Evolutionary conservation across 2,888 invertebrate genomes (phyloP).

Genomic region (Eupithecia inturbata): DNA sequence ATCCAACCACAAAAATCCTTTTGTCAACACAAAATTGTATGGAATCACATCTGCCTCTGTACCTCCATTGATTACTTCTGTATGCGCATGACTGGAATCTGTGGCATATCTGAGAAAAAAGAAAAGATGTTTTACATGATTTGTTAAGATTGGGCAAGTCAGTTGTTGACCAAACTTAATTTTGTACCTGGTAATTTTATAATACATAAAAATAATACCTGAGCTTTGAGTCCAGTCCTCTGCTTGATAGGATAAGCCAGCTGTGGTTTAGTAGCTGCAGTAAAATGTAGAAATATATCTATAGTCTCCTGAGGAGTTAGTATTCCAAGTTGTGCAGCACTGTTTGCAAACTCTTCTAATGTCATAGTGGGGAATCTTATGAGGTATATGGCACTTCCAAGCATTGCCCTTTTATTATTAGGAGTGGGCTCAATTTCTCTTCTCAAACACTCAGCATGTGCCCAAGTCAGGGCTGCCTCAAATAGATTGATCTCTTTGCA

Average conservation of each 20-base stretch:
- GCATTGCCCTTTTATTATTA: constrained; percentile 89
- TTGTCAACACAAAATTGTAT: constrained; percentile 98
- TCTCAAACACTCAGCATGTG: constrained; percentile 93
- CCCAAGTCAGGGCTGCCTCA: constrained; percentile 97
- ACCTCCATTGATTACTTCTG: constrained; percentile 98
- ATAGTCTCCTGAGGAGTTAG: constrained; percentile 96
- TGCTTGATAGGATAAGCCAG: constrained; percentile 92
- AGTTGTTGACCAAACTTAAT: not conserved
- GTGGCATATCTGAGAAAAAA: constrained; percentile 90
- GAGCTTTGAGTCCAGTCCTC: constrained; percentile 94
- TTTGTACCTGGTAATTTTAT: not conserved
- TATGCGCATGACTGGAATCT: constrained; percentile 98
- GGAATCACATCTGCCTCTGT: constrained; percentile 97
- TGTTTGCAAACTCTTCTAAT: constrained; percentile 95
- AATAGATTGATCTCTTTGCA: constrained; percentile 96
- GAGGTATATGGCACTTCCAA: constrained; percentile 92
- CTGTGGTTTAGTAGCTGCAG: constrained; percentile 93
- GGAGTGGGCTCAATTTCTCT: constrained; percentile 92
- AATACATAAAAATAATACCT: constrained; percentile 77
- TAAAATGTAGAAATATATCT: constrained; percentile 97
- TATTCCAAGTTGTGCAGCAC: constrained; percentile 96
- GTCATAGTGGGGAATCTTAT: constrained; percentile 97
- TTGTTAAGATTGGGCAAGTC: not conserved
- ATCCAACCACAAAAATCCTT: constrained; percentile 97
- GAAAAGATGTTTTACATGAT: constrained; percentile 1